These are phyloP conservation scores for Eira barbara DNA, from an alignment of 2,113 vertebrate species.

Conservation along the genomic window DNA sequence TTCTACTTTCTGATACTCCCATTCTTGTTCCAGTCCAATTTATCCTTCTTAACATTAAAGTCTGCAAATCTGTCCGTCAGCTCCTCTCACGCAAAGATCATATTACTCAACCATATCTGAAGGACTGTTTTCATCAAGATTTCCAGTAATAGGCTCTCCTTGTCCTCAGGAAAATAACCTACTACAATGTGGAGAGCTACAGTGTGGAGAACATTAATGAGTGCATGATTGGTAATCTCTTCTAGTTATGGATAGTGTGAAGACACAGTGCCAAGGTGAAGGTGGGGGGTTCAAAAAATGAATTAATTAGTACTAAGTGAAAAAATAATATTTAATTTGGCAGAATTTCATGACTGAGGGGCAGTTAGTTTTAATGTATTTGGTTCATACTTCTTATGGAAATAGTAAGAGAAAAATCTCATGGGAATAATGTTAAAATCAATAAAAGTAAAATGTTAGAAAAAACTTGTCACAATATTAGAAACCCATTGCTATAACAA, in stretches of 20 bases:
- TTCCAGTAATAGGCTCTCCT: constrained; percentile 2
- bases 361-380: constrained; percentile 38
- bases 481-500: neutral
- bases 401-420: constrained; percentile 45
- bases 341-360: neutral
- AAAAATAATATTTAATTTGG: constrained; percentile 43
- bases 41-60: neutral
- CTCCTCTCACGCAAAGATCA: neutral
- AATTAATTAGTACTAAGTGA: constrained; percentile 33
- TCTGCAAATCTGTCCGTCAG: neutral
- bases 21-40: neutral
- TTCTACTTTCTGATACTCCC: neutral
- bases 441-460: constrained; percentile 25
- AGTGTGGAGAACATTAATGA: neutral
- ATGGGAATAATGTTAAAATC: constrained; percentile 44
- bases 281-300: neutral
- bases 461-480: neutral
- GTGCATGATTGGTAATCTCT: neutral
- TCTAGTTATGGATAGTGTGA: neutral
- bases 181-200: neutral
- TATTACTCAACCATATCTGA: neutral
- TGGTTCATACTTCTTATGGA: neutral
- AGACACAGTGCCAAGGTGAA: neutral
- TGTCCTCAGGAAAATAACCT: constrained; percentile 32
- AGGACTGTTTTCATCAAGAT: neutral